A percentile compares a stretch with the other conserved stretches of the same genome.
Conservation (phyloP, 2,113 vertebrate species). For the Myotis lucifugus region DNA sequence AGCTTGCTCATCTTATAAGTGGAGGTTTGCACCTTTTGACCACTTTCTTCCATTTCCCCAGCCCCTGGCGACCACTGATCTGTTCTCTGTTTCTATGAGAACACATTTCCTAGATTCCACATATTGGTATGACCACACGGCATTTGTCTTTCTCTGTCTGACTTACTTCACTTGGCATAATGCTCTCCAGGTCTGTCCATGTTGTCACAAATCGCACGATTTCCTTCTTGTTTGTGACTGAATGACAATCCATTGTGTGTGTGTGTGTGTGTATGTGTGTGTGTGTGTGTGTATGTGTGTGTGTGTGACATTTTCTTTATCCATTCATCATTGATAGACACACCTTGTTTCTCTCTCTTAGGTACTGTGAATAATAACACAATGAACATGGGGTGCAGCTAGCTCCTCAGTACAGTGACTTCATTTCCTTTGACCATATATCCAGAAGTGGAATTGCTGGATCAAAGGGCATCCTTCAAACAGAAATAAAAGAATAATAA, state of each 20-base stretch:
- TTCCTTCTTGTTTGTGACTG: neutral
- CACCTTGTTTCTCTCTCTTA: neutral
- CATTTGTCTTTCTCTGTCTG: neutral
- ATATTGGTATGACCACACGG: fast-evolving
- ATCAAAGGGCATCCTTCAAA: neutral
- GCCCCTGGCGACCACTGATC: too few relatives aligned
- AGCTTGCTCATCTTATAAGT: neutral
- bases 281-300: too few relatives aligned
- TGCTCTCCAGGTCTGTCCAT: neutral
- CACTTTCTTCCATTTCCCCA: neutral
- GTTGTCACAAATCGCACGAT: neutral
- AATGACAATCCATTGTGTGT: neutral
- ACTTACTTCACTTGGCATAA: neutral
- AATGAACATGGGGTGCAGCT: fast-evolving
- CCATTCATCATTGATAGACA: neutral
- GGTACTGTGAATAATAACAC: too few relatives aligned
- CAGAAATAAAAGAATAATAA: neutral
- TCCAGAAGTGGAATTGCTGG: neutral
- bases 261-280: too few relatives aligned
- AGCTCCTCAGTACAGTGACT: too few relatives aligned
- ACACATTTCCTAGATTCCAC: neutral
- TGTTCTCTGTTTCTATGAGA: neutral
- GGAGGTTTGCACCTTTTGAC: neutral
- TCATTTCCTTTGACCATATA: neutral
- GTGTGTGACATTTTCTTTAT: neutral